Evolutionary conservation across 2,113 vertebrate species (phyloP).

Genomic region (Camelus bactrianus): DNA sequence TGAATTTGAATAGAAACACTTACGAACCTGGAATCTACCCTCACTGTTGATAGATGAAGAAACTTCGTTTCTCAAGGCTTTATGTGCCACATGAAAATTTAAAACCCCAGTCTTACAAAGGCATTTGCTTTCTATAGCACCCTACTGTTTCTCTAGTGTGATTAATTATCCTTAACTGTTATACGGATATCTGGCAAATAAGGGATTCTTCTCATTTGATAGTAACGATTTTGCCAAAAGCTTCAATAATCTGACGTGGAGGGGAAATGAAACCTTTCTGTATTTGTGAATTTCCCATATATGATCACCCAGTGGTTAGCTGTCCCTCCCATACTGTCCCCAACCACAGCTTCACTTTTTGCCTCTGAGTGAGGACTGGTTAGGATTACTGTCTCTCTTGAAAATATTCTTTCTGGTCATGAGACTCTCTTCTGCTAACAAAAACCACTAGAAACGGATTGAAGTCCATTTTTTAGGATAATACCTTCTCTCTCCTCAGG

Average conservation of each 20-base stretch:
- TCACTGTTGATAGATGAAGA: not conserved
- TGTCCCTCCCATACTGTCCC: not conserved
- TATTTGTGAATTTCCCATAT: conserved; percentile 63
- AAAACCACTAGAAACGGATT: not conserved
- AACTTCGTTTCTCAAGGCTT: conserved; percentile 11
- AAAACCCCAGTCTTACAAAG: not conserved
- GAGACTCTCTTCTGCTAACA: not conserved
- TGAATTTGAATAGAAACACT: not conserved
- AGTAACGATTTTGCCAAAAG: conserved; percentile 50
- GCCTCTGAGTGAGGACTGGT: not conserved
- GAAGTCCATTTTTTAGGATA: not conserved
- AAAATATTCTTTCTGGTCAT: not conserved
- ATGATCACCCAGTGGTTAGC: conserved; percentile 39
- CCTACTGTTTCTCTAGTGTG: not conserved
- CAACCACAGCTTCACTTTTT: conserved; percentile 15
- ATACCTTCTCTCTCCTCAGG: not conserved
- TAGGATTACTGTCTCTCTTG: not conserved
- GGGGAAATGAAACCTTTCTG: conserved; percentile 65
- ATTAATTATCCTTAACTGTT: not conserved
- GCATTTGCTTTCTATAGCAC: conserved; percentile 6
- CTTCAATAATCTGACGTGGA: conserved; percentile 33
- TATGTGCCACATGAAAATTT: conserved; percentile 1
- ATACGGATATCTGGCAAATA: conserved; percentile 9
- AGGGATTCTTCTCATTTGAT: conserved; percentile 38
- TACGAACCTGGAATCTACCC: not conserved